phyloP scores from a whole-genome alignment of 2,888 invertebrate species.

The Pristionchus entomophagus region DNA sequence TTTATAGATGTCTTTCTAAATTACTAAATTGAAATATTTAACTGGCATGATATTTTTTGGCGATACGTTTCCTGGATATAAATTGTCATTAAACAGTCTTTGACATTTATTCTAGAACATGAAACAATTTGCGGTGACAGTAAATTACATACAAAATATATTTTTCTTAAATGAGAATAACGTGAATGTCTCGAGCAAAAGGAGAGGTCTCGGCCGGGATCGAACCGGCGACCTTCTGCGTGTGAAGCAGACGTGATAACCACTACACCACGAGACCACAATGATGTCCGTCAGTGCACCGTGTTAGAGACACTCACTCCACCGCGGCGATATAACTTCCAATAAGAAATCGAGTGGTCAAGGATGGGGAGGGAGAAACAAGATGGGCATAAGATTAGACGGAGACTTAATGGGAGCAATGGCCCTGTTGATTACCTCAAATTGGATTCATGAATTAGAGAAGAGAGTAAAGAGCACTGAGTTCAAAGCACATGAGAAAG shows the following conservation, averaged over 20 bases:
- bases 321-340: neutral
- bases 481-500: neutral
- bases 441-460: neutral
- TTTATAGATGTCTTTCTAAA: too few species aligned
- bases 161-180: too few species aligned
- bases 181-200: neutral
- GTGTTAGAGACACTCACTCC: neutral
- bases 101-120: neutral
- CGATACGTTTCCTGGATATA: constrained; percentile 10
- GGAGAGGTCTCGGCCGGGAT: constrained; percentile 51
- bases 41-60: neutral
- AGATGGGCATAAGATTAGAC: constrained; percentile 59
- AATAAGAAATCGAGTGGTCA: constrained; percentile 31
- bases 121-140: constrained; percentile 35
- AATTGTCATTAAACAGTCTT: neutral
- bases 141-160: neutral
- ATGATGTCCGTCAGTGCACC: neutral
- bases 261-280: constrained; percentile 55
- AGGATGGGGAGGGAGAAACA: constrained; percentile 50
- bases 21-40: too few species aligned
- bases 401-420: constrained; percentile 58
- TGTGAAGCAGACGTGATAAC: constrained; percentile 60
- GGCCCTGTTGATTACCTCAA: constrained; percentile 57
- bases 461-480: neutral
- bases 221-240: constrained; percentile 61